Evolutionary conservation across 2,797 vertebrate genomes (phyloP).

Genomic region (Pseudomugil tenellus): DNA sequence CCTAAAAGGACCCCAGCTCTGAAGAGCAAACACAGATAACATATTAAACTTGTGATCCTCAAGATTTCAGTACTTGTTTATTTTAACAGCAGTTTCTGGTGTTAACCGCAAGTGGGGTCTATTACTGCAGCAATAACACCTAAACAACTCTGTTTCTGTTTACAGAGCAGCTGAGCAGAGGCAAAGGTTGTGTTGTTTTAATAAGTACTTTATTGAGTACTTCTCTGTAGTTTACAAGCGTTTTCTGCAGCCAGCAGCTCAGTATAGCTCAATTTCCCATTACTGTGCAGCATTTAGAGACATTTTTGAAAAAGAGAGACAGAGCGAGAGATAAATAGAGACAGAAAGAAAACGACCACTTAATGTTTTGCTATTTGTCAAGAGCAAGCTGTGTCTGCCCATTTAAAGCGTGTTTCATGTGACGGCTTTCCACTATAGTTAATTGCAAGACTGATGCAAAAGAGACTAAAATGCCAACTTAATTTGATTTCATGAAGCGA

Average conservation of each 20-base stretch:
- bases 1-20: not conserved
- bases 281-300: constrained; percentile 10
- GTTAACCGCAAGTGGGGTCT: constrained; percentile 1
- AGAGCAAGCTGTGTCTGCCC: not conserved
- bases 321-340: too few species aligned
- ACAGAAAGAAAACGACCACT: too few species aligned
- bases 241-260: constrained; percentile 4
- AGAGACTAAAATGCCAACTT: not conserved
- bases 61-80: constrained; percentile 23
- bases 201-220: constrained; percentile 11
- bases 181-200: constrained; percentile 14
- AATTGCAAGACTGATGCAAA: not conserved
- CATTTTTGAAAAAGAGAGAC: not conserved
- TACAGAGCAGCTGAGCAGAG: constrained; percentile 10
- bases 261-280: not conserved
- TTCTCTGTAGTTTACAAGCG: constrained; percentile 4
- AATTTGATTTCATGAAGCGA: constrained; percentile 5
- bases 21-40: constrained; percentile 21
- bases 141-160: constrained; percentile 3
- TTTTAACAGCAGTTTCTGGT: constrained; percentile 12
- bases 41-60: constrained; percentile 28
- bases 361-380: not conserved
- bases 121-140: constrained; percentile 10
- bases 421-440: not conserved
- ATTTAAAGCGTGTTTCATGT: not conserved